Evolutionary conservation across 1,140 invertebrate genomes (phyloP), one percentile per base, ranked within the genome.

Genomic region (Papilio dardanus): DNA sequence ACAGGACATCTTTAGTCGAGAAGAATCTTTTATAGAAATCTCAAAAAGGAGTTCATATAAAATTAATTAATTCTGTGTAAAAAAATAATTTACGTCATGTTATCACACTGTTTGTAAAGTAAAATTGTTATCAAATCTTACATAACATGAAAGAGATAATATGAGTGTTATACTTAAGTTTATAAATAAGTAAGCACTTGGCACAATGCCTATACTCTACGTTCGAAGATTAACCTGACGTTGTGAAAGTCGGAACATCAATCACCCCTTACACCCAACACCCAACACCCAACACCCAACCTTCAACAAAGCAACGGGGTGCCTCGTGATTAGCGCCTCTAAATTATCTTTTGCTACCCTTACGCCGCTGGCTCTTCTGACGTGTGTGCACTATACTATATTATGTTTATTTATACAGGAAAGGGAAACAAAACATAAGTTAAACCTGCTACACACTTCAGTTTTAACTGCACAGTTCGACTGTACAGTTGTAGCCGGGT

Each of bases 261-360:
- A 86, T 87, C 86, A 86, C 80, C 78, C 71, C 54, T 74, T 71
- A 3, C 50, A 14, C 50, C 86, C 74, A 71, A 6, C 50, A 6
- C 21, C 85, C 73, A 71, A 3, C 50, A 14, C 50, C 86, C 74
- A 71, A 6, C 50, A 6, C 21, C 85, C 74, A 67, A 79, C 81
- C 82, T 81, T 84, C 83, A 78, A 87, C 85, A 86, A 85, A 85
- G 79, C 80, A 80, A 80, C 69, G 67, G 75, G 77, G 79, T 68
- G 75, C 79, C 79, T 80, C 83, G 83, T 86, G 87, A 89, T 89
- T 88, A 89, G 85, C 79, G 75, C 46, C 71, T 79, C 78, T 80
- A 81, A 82, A 89, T 87, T 87, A 85, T 88, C 86, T 81, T 79
- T 80, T 14, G 24, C 40, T 46, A 71, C 35, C 19, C 68, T 46